Percentiles rank a stretch among this genome's conserved stretches.
Evolutionary conservation across 2,797 vertebrate species (phyloP).

Genomic region (Bryconaethiops microstoma): DNA sequence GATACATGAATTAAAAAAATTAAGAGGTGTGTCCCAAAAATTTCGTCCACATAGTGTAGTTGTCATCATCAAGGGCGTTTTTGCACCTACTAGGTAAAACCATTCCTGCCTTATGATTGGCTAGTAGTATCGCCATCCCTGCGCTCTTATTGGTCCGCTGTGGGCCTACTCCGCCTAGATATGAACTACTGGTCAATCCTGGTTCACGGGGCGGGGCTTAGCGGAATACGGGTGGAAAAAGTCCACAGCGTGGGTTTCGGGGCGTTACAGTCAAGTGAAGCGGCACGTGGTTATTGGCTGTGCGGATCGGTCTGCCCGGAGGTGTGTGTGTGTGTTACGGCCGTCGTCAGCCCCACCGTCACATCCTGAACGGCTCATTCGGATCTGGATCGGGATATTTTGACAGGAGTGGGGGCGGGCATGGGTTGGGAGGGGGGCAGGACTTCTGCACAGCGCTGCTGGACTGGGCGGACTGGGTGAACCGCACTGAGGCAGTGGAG

Average conservation of each 20-base stretch:
- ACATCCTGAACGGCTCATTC: slow-evolving; percentile 58
- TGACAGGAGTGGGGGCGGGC: slow-evolving; percentile 42
- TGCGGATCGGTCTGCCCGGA: slow-evolving; percentile 70
- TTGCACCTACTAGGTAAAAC: not conserved
- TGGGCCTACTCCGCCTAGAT: not conserved
- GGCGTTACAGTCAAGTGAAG: not conserved
- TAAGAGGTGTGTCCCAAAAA: too few species aligned
- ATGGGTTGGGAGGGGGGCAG: not conserved
- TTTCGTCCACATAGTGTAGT: too few species aligned
- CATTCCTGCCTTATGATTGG: not conserved
- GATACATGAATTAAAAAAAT: too few species aligned
- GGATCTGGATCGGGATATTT: slow-evolving; percentile 6
- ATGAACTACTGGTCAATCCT: not conserved
- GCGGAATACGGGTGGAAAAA: not conserved
- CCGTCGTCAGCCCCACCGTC: slow-evolving; percentile 45
- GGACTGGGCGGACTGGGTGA: slow-evolving; percentile 16
- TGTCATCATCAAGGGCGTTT: not conserved
- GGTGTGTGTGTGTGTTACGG: slow-evolving; percentile 52
- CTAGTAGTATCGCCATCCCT: not conserved
- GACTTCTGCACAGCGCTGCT: slow-evolving; percentile 15
- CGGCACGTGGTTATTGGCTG: slow-evolving; percentile 62
- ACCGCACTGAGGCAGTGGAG: slow-evolving; percentile 31
- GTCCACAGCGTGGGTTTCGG: not conserved
- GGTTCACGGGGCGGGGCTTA: not conserved
- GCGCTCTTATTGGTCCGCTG: not conserved